Evolutionary conservation across 2,888 invertebrate genomes (phyloP).

Genomic region (Erebia ligea): DNA sequence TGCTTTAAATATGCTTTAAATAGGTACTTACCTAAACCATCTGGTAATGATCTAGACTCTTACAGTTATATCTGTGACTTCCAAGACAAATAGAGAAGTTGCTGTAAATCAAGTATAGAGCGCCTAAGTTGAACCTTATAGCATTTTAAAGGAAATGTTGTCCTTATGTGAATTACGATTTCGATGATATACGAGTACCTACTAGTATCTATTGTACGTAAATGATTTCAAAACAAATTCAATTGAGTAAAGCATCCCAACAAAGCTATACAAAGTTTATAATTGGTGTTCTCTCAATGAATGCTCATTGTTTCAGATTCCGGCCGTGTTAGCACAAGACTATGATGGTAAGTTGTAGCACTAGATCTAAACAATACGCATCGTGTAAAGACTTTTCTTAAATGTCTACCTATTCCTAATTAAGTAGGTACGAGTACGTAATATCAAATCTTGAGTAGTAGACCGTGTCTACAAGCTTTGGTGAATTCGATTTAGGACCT

Average conservation of each 20-base stretch:
- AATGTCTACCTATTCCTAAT: background rate
- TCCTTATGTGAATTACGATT: background rate
- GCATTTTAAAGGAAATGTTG: constrained; percentile 1
- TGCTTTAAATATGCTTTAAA: no score
- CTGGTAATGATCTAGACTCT: no score
- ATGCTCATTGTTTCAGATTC: constrained; percentile 78
- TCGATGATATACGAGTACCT: background rate
- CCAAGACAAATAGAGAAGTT: no score
- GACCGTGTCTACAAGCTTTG: background rate
- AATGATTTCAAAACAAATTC: constrained; percentile 14
- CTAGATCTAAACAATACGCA: constrained; percentile 2
- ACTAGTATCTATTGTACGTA: constrained; percentile 4
- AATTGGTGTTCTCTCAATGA: constrained; percentile 64
- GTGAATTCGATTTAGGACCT: no score
- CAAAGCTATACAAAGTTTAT: constrained; percentile 53
- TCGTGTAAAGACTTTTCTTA: background rate
- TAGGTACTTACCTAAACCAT: no score
- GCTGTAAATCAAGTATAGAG: no score
- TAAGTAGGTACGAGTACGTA: background rate
- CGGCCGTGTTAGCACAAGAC: constrained; percentile 72
- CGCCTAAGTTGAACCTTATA: no score
- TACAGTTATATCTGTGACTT: no score
- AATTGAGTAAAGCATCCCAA: constrained; percentile 23
- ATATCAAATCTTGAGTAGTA: background rate
- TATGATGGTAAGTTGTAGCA: constrained; percentile 73